phyloP scores from a whole-genome alignment of 2,888 invertebrate genomes.

The Lasioglossum vierecki region DNA sequence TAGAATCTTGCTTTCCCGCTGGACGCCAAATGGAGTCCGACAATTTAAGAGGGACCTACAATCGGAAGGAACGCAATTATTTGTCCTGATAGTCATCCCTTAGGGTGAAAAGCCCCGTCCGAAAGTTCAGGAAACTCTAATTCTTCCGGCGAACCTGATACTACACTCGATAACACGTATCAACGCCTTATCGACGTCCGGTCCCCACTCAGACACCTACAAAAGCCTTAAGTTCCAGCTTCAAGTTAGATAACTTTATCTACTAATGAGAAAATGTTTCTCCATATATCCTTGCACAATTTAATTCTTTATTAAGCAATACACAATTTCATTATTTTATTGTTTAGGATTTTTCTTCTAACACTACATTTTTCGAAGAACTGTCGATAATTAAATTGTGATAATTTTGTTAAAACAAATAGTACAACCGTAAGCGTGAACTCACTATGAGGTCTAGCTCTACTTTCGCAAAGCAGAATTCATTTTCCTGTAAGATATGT shows the following conservation, averaged over 20 bases:
- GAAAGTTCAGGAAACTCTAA: neutral
- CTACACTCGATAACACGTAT: neutral
- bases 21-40: constrained; percentile 76
- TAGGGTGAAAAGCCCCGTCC: neutral
- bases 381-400: too few species aligned
- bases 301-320: neutral
- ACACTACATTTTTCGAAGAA: too few species aligned
- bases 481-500: too few species aligned
- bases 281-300: neutral
- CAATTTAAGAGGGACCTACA: constrained; percentile 80
- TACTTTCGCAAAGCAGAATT: too few species aligned
- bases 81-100: constrained; percentile 57
- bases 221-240: neutral
- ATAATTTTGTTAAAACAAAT: too few species aligned
- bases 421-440: too few species aligned
- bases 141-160: constrained; percentile 3
- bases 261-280: neutral
- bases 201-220: neutral
- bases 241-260: neutral
- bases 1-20: constrained; percentile 68
- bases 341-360: neutral
- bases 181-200: neutral
- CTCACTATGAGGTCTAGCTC: too few species aligned
- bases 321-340: neutral
- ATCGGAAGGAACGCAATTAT: constrained; percentile 80